Conservation (phyloP, 2,888 invertebrate genomes). For the Leptopilina syphax region DNA sequence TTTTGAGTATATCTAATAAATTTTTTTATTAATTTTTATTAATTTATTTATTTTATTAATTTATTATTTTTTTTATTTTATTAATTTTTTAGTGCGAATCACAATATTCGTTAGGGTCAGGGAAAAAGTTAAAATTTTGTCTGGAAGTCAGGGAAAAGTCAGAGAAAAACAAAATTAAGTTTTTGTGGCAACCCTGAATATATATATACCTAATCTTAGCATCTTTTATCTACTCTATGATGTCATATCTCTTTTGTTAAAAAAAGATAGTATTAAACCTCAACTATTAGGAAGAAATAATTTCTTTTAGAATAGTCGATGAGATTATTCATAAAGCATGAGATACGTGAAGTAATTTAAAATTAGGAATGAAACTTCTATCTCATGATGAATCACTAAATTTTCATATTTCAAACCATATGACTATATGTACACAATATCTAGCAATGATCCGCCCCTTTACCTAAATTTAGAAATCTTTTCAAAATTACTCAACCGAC, state of each 20-base stretch:
- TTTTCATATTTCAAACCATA: slow-evolving; percentile 3
- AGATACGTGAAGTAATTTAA: slow-evolving; percentile 45
- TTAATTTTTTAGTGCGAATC: no score
- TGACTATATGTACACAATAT: not conserved
- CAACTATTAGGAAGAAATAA: not conserved
- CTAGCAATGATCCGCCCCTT: not conserved
- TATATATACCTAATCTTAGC: no score
- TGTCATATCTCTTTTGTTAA: slow-evolving; percentile 5
- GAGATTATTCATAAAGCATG: slow-evolving; percentile 18
- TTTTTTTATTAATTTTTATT: no score
- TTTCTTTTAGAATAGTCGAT: not conserved
- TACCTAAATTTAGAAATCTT: not conserved
- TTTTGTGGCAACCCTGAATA: no score
- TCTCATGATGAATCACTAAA: slow-evolving; percentile 21
- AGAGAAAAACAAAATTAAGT: no score
- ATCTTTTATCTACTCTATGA: no score
- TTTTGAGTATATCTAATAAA: no score
- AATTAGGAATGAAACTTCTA: slow-evolving; percentile 16
- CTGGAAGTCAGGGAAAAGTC: no score
- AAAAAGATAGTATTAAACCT: not conserved
- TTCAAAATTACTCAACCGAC: not conserved
- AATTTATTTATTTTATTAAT: no score
- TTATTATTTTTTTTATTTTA: no score
- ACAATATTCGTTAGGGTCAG: no score
- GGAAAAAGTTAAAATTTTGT: no score